A percentile compares a stretch with the other conserved stretches of the same genome.
Evolutionary conservation across 2,888 invertebrate species (phyloP).

Genomic region (Andrena marginata): DNA sequence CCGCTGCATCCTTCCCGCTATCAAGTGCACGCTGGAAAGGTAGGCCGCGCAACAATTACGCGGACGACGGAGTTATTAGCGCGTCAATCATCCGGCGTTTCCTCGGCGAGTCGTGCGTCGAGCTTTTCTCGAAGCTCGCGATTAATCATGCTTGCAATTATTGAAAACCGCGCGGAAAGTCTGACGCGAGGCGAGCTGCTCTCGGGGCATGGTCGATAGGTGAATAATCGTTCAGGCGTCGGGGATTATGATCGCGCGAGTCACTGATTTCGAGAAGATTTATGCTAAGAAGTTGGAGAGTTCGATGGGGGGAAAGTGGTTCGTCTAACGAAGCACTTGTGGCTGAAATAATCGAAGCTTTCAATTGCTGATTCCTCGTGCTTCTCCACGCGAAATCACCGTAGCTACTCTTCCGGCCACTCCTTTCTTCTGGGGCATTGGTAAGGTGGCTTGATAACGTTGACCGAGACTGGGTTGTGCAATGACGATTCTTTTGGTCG

Average conservation of each 20-base stretch:
- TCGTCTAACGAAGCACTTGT: too few species aligned
- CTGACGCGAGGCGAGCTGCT: neutral
- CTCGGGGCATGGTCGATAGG: neutral
- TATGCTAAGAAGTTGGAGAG: neutral
- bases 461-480: conserved; percentile 14
- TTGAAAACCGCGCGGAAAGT: conserved; percentile 28
- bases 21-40: conserved; percentile 17
- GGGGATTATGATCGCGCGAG: neutral
- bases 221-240: neutral
- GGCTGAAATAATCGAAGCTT: neutral
- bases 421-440: neutral
- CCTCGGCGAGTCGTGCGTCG: neutral
- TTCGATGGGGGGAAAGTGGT: neutral
- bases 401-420: neutral
- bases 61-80: conserved; percentile 30
- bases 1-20: neutral
- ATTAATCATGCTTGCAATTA: conserved; percentile 47
- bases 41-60: conserved; percentile 8
- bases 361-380: neutral
- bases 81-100: conserved; percentile 35
- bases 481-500: conserved; percentile 18
- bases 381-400: neutral
- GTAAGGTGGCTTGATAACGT: conserved; percentile 24
- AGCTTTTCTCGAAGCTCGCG: neutral
- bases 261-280: neutral